A percentile compares a stretch with the other conserved stretches of the same genome.
These are phyloP conservation scores for Cydia splendana DNA, from an alignment of 1,140 invertebrate genomes.

Conservation along the genomic window DNA sequence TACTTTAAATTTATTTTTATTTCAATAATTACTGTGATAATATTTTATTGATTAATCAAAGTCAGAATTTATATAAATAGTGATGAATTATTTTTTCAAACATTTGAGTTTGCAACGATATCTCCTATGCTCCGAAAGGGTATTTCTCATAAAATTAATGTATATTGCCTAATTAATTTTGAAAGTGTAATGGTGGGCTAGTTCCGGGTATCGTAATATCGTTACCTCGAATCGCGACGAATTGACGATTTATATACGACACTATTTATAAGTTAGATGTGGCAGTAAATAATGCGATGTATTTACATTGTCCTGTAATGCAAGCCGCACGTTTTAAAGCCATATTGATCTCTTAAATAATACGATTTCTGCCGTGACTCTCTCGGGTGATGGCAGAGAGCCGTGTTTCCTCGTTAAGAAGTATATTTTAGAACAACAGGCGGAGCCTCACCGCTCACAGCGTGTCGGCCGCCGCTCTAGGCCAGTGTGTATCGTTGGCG, in stretches of 20 bases:
- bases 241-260: slow-evolving; percentile 57
- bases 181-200: slow-evolving; percentile 44
- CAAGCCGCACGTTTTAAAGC: slow-evolving; percentile 61
- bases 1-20: slow-evolving; percentile 23
- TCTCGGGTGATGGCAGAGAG: slow-evolving; percentile 39
- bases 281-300: slow-evolving; percentile 56
- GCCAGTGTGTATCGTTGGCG: slow-evolving; percentile 78
- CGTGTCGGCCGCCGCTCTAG: slow-evolving; percentile 49
- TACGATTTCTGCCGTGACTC: slow-evolving; percentile 51
- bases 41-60: slow-evolving; percentile 63
- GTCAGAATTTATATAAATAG: slow-evolving; percentile 44
- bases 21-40: slow-evolving; percentile 69
- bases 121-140: slow-evolving; percentile 15
- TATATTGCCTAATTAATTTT: slow-evolving; percentile 25
- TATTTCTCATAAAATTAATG: slow-evolving; percentile 11
- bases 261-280: slow-evolving; percentile 58
- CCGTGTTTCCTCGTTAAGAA: slow-evolving; percentile 65
- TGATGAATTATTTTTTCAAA: slow-evolving; percentile 41
- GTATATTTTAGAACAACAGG: slow-evolving; percentile 60
- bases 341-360: slow-evolving; percentile 74
- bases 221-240: slow-evolving; percentile 54
- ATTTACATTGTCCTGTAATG: slow-evolving; percentile 57
- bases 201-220: slow-evolving; percentile 54
- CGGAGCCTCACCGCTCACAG: slow-evolving; percentile 34
- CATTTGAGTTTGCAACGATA: slow-evolving; percentile 33